phyloP scores from a whole-genome alignment of 2,113 vertebrate species.

The Chitala chitala region DNA sequence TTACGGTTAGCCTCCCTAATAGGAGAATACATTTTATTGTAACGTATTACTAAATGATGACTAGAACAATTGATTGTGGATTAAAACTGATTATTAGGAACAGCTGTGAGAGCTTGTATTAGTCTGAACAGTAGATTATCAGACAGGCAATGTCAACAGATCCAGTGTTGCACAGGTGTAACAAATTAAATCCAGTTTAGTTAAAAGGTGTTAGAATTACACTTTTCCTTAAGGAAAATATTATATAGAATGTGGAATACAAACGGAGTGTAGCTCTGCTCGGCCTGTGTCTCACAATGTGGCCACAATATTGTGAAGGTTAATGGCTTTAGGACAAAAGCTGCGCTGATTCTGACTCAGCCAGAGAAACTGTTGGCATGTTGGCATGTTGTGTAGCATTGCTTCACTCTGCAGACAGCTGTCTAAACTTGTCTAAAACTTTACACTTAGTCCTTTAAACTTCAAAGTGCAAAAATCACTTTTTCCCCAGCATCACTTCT shows the following conservation, averaged over 20 bases:
- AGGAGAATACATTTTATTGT: not conserved
- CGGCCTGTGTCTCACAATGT: constrained; percentile 40
- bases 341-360: constrained; percentile 50
- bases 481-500: constrained; percentile 27
- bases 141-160: constrained; percentile 20
- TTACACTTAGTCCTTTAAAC: constrained; percentile 50
- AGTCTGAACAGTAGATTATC: not conserved
- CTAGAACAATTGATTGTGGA: not conserved
- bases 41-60: constrained; percentile 5
- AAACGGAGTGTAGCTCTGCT: constrained; percentile 35
- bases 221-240: constrained; percentile 35
- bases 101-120: not conserved
- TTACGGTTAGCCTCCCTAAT: constrained; percentile 2
- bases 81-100: too few species aligned
- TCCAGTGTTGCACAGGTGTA: constrained; percentile 30
- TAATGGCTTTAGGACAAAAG: constrained; percentile 51
- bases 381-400: constrained; percentile 45
- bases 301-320: constrained; percentile 48
- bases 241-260: constrained; percentile 41
- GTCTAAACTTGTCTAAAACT: constrained; percentile 44
- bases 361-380: constrained; percentile 51
- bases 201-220: constrained; percentile 24
- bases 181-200: constrained; percentile 37
- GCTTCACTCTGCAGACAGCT: constrained; percentile 37
- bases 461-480: constrained; percentile 17